phyloP scores from a whole-genome alignment of 1,140 invertebrate species.

The Aphelinus certus region DNA sequence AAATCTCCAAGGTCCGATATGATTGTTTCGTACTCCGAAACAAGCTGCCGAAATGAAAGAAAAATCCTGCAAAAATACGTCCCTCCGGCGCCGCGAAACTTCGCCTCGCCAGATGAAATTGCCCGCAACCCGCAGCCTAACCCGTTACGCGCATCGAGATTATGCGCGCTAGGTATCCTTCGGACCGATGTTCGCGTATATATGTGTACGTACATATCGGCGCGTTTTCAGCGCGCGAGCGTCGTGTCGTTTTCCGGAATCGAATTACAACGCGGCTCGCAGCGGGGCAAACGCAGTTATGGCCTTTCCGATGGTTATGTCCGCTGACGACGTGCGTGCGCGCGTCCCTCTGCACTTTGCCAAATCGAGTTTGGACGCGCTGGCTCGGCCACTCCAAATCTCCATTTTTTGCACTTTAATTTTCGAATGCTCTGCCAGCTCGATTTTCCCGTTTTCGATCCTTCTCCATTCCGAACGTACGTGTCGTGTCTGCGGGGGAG shows the following conservation, averaged over 20 bases:
- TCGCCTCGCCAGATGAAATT: not conserved
- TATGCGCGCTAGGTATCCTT: not conserved
- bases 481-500: too few relatives aligned
- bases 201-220: too few relatives aligned
- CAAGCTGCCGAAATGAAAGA: too few relatives aligned
- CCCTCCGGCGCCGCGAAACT: too few relatives aligned
- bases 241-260: slow-evolving; percentile 23
- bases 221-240: too few relatives aligned
- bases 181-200: too few relatives aligned
- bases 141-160: not conserved
- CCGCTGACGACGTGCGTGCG: slow-evolving; percentile 10
- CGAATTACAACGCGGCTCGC: slow-evolving; percentile 21
- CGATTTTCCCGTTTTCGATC: not conserved
- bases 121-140: not conserved
- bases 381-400: not conserved
- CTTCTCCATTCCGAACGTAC: too few relatives aligned
- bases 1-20: too few relatives aligned
- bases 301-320: slow-evolving; percentile 25
- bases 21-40: too few relatives aligned
- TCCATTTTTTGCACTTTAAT: not conserved
- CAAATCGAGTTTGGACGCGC: slow-evolving; percentile 8
- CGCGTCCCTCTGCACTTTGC: slow-evolving; percentile 1
- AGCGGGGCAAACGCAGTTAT: slow-evolving; percentile 28
- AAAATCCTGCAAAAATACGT: too few relatives aligned
- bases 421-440: not conserved